These are phyloP conservation scores for Drosophila ezoana DNA, from an alignment of 2,888 invertebrate species.

Conservation along the genomic window DNA sequence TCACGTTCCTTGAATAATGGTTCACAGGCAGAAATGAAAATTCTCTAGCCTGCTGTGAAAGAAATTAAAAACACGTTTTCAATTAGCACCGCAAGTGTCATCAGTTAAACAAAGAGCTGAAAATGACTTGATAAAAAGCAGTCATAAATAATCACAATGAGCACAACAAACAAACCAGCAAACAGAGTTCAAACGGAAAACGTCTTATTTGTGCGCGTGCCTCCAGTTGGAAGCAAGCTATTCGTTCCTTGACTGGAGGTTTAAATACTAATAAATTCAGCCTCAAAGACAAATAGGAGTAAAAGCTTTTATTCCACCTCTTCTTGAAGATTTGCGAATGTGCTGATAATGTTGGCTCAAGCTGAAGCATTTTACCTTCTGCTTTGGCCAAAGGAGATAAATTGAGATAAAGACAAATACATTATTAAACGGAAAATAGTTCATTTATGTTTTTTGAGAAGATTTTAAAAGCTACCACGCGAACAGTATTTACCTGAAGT, in stretches of 20 bases:
- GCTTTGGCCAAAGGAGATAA: too few relatives aligned
- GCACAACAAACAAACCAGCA: neutral
- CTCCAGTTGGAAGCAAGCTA: neutral
- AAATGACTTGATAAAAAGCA: constrained; percentile 58
- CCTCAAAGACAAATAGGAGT: too few relatives aligned
- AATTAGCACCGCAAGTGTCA: constrained; percentile 44
- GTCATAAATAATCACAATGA: constrained; percentile 9
- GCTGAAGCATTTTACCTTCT: too few relatives aligned
- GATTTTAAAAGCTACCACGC: too few relatives aligned
- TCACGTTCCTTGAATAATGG: constrained; percentile 1
- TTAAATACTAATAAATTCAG: neutral
- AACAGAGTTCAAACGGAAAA: constrained; percentile 1
- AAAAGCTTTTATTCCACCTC: too few relatives aligned
- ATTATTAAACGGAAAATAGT: too few relatives aligned
- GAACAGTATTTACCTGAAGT: too few relatives aligned
- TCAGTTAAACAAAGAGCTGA: constrained; percentile 22
- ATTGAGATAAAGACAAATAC: too few relatives aligned
- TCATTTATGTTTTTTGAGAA: too few relatives aligned
- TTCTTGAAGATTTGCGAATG: too few relatives aligned
- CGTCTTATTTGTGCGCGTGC: constrained; percentile 3
- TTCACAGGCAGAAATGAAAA: neutral
- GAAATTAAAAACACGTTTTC: constrained; percentile 49
- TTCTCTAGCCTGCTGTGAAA: neutral
- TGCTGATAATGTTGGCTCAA: too few relatives aligned
- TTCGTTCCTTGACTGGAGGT: neutral